These are phyloP conservation scores for Muntiacus reevesi DNA, from an alignment of 2,113 vertebrate genomes.

Conservation along the genomic window DNA sequence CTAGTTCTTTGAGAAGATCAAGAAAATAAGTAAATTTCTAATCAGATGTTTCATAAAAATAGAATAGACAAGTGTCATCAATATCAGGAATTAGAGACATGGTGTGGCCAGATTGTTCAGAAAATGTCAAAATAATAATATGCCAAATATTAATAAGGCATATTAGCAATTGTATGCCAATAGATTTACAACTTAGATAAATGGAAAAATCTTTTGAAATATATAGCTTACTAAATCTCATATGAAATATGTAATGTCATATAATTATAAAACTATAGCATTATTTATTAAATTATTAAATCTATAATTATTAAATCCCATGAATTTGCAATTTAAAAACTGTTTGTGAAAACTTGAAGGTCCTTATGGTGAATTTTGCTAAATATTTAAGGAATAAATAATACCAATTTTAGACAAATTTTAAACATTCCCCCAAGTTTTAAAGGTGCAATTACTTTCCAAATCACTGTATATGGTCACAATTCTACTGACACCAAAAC, in stretches of 20 bases:
- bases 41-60: background rate
- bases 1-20: background rate
- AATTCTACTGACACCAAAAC: background rate
- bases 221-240: background rate
- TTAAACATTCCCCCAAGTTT: background rate
- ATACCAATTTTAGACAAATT: background rate
- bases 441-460: background rate
- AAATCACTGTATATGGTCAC: background rate
- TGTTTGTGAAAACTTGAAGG: background rate
- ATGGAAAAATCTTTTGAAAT: background rate
- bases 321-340: background rate
- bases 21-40: background rate
- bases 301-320: background rate
- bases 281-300: background rate
- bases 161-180: background rate
- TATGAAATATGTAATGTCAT: background rate
- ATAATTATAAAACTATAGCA: background rate
- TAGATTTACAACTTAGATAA: background rate
- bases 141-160: background rate
- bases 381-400: background rate
- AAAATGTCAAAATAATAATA: background rate
- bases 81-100: background rate
- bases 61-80: background rate
- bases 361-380: background rate
- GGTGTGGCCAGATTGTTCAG: background rate